Evolutionary conservation across 2,888 invertebrate genomes (phyloP).

Genomic region (Eupithecia pulchellata): DNA sequence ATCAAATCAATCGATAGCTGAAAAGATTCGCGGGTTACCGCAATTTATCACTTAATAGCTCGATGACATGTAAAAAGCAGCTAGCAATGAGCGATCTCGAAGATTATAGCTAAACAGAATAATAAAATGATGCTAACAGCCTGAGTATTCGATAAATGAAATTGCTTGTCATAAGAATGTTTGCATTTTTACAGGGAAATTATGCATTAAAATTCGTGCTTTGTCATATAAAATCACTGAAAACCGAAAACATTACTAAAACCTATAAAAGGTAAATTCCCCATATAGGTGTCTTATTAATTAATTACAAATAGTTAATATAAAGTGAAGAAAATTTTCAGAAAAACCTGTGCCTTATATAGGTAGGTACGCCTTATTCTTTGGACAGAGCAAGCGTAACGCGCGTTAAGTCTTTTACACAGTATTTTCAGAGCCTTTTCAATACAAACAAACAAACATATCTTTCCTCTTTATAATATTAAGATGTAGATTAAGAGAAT

Average conservation of each 20-base stretch:
- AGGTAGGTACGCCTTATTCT: too few relatives aligned
- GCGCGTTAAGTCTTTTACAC: too few relatives aligned
- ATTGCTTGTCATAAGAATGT: neutral
- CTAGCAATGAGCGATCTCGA: neutral
- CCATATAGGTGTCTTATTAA: neutral
- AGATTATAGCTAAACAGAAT: too few relatives aligned
- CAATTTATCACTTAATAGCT: neutral
- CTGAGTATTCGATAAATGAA: neutral
- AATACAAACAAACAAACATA: too few relatives aligned
- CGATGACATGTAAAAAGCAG: too few relatives aligned
- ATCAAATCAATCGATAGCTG: neutral
- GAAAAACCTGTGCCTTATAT: too few relatives aligned
- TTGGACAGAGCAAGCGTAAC: too few relatives aligned
- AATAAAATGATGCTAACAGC: too few relatives aligned
- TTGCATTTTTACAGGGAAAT: neutral
- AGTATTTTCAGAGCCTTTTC: too few relatives aligned
- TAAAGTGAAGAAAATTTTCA: neutral
- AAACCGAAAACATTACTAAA: neutral
- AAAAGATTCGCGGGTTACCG: constrained; percentile 1
- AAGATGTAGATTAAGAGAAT: too few relatives aligned
- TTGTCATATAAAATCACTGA: too few relatives aligned
- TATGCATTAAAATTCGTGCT: neutral
- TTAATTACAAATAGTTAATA: neutral
- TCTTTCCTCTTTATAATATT: too few relatives aligned
- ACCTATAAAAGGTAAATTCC: neutral